phyloP scores from a whole-genome alignment of 2,113 vertebrate genomes.

The Pygoscelis antarcticus region DNA sequence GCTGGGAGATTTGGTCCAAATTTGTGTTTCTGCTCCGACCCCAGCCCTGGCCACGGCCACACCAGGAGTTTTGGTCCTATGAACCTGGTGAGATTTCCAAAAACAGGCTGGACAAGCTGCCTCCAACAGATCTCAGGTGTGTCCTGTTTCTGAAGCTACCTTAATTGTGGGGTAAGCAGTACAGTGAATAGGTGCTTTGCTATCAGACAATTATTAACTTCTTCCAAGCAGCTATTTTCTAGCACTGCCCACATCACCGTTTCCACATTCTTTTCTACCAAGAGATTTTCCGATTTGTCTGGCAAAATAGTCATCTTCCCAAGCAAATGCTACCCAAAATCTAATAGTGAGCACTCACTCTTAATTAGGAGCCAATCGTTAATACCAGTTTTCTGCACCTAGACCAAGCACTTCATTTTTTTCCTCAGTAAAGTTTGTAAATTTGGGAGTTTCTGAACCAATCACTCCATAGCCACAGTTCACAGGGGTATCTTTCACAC shows the following conservation, averaged over 20 bases:
- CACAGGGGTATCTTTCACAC: slow-evolving; percentile 11
- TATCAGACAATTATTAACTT: background rate
- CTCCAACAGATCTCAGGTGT: background rate
- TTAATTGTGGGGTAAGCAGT: background rate
- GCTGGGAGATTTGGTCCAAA: background rate
- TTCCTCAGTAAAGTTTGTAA: background rate
- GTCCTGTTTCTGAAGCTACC: background rate
- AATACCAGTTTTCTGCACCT: background rate
- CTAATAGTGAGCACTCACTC: background rate
- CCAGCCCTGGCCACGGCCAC: background rate
- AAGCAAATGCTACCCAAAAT: background rate
- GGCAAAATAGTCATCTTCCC: background rate
- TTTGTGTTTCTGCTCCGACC: background rate
- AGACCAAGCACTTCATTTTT: background rate
- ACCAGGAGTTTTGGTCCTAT: background rate
- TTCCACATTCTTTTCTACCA: background rate
- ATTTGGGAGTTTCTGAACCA: background rate
- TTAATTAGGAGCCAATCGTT: background rate
- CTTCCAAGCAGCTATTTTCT: background rate
- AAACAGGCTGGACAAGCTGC: background rate
- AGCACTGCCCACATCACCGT: background rate
- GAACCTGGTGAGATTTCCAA: background rate
- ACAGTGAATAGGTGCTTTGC: background rate
- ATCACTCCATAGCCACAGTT: background rate
- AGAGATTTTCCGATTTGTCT: background rate